These are phyloP conservation scores for Istiophorus platypterus DNA, from an alignment of 2,113 vertebrate species.

Conservation along the genomic window DNA sequence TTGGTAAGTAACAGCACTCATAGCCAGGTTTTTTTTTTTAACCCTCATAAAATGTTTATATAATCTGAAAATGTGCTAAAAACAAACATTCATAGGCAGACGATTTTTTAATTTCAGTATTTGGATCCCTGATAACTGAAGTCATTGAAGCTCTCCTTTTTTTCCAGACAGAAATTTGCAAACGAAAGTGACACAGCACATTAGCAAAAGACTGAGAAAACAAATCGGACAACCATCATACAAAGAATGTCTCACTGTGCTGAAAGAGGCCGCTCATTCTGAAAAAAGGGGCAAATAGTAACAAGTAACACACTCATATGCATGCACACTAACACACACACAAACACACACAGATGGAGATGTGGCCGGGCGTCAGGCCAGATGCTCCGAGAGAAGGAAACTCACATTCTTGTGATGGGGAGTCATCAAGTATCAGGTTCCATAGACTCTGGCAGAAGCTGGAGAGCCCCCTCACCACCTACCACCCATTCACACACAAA, in stretches of 20 bases:
- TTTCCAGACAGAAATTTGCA: conserved; percentile 3
- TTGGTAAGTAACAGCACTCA: background rate
- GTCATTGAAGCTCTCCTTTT: background rate
- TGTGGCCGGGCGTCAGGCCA: conserved; percentile 88
- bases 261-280: conserved; percentile 74
- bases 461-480: conserved; percentile 71
- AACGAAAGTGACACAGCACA: conserved; percentile 54
- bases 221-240: conserved; percentile 52
- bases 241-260: conserved; percentile 74
- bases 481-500: conserved; percentile 23
- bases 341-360: conserved; percentile 88
- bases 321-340: conserved; percentile 52
- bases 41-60: conserved; percentile 9
- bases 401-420: conserved; percentile 96
- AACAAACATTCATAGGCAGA: background rate
- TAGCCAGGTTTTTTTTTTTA: background rate
- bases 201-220: conserved; percentile 46
- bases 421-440: conserved; percentile 99
- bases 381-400: conserved; percentile 89
- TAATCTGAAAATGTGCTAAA: background rate
- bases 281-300: conserved; percentile 87
- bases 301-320: conserved; percentile 77
- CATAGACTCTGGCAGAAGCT: conserved; percentile 92
- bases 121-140: background rate
- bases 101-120: background rate